phyloP scores from a whole-genome alignment of 2,888 invertebrate genomes.

The Drosophila infuscata region DNA sequence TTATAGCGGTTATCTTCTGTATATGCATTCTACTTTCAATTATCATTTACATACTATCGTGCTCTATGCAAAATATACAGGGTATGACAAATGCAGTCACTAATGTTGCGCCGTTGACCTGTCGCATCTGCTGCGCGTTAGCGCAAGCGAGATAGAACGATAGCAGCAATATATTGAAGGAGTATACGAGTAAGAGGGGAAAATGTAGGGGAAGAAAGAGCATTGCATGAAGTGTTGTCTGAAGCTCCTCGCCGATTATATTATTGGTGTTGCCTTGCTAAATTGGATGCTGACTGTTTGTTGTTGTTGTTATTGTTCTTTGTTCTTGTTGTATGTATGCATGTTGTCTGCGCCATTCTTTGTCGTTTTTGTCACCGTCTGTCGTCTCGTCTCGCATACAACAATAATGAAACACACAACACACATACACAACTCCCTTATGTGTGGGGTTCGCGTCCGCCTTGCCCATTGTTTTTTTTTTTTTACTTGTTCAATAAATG shows the following conservation, averaged over 20 bases:
- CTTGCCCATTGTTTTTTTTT: constrained; percentile 66
- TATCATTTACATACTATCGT: neutral
- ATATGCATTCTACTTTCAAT: neutral
- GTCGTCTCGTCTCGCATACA: constrained; percentile 44
- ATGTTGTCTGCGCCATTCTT: constrained; percentile 45
- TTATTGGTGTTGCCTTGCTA: constrained; percentile 52
- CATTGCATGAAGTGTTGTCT: constrained; percentile 20
- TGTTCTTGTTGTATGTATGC: constrained; percentile 23
- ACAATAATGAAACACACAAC: constrained; percentile 57
- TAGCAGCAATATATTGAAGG: constrained; percentile 17
- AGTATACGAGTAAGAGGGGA: constrained; percentile 4
- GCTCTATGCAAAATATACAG: constrained; percentile 21
- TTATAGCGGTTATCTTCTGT: neutral
- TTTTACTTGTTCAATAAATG: constrained; percentile 64
- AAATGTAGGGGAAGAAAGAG: constrained; percentile 17
- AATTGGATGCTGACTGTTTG: constrained; percentile 67
- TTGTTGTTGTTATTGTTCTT: constrained; percentile 10
- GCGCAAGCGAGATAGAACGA: constrained; percentile 11
- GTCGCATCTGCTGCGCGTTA: constrained; percentile 8
- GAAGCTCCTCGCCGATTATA: constrained; percentile 25
- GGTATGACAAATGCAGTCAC: constrained; percentile 22
- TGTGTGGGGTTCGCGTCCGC: constrained; percentile 50
- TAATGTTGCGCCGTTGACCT: constrained; percentile 33
- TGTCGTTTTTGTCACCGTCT: constrained; percentile 23
- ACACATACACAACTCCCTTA: constrained; percentile 36